Base-by-base conservation (phyloP, 2,113 vertebrate genomes). In the Trematomus loennbergii region DNA sequence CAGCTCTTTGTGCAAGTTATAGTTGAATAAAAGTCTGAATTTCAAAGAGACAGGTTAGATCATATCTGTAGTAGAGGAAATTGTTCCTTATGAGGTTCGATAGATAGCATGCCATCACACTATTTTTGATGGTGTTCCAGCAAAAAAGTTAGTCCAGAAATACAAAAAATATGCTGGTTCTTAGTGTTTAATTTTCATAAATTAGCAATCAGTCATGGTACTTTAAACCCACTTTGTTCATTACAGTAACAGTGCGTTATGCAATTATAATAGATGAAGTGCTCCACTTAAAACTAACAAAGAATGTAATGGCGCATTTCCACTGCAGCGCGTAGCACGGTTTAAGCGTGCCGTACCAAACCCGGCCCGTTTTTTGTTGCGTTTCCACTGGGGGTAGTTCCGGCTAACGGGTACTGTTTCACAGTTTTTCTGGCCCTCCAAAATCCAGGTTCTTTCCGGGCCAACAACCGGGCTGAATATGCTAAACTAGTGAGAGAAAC, bases 161-260 rank as follows among this genome's bases (percentile, higher is more conserved):
- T 29, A 46, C 43, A 8, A 29, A 7, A 49, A 50, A 59, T 17
- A 45, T 29, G 12, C 3, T 69, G 16, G 17, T 46, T 69, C 18
- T 11, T n/a, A 33, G 40, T 52, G 33, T 61, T 82, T 59, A 17
- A 63, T 62, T 58, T 9, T 43, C 8, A 9, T 54, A 48, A 29
- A 61, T 68, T 10, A 40, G 13, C 18, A 49, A 53, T 75, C 63
- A 79, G 59, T 46, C 36, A 0, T 3, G 17, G 20, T 45, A 22
- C 57, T 54, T 84, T 20, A 62, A 52, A 74, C 75, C 70, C 67
- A 70, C 73, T 40, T 70, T 52, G 9, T 18, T 69, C 9, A 74
- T 60, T 59, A n/a, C 15, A 52, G 46, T 33, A 55, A 64, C 53
- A 64, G 36, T n/a, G 12, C 65, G 59, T 74, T 40, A 75, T 60